phyloP scores from a whole-genome alignment of 1,140 invertebrate genomes.

The Meteorus sp. region DNA sequence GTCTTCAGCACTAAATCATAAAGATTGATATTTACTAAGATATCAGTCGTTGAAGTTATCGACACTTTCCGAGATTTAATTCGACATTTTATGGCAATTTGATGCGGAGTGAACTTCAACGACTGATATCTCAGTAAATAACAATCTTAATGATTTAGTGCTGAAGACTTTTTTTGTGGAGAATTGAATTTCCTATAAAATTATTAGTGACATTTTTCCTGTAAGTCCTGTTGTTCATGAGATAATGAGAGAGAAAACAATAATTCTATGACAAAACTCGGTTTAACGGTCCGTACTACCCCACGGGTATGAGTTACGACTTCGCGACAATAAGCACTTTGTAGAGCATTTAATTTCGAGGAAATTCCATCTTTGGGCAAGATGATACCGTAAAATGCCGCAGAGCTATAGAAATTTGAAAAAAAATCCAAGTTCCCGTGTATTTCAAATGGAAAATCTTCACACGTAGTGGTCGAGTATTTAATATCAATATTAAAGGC shows the following conservation, averaged over 20 bases:
- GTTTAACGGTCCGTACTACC: slow-evolving; percentile 10
- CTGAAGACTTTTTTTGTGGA: too few relatives aligned
- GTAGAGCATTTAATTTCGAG: slow-evolving; percentile 14
- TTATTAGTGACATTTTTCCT: too few relatives aligned
- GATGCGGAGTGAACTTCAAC: not conserved
- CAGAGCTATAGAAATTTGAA: slow-evolving; percentile 6
- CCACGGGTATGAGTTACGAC: slow-evolving; percentile 12
- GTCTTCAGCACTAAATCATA: not conserved
- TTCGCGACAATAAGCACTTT: not conserved
- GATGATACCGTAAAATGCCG: slow-evolving; percentile 11
- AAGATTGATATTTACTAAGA: not conserved
- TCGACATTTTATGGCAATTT: too few relatives aligned
- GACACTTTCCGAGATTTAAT: too few relatives aligned
- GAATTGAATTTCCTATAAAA: too few relatives aligned
- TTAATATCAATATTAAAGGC: slow-evolving; percentile 17
- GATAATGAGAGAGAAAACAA: slow-evolving; percentile 4
- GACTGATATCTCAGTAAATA: too few relatives aligned
- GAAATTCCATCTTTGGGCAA: not conserved
- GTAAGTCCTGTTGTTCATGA: not conserved
- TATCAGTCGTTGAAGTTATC: not conserved
- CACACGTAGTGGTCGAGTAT: not conserved
- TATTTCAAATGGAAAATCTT: slow-evolving; percentile 13
- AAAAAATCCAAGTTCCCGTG: slow-evolving; percentile 10
- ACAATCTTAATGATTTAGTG: too few relatives aligned
- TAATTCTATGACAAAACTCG: slow-evolving; percentile 9